Evolutionary conservation across 1,140 invertebrate genomes (phyloP).

Genomic region (Drosophila sp.): DNA sequence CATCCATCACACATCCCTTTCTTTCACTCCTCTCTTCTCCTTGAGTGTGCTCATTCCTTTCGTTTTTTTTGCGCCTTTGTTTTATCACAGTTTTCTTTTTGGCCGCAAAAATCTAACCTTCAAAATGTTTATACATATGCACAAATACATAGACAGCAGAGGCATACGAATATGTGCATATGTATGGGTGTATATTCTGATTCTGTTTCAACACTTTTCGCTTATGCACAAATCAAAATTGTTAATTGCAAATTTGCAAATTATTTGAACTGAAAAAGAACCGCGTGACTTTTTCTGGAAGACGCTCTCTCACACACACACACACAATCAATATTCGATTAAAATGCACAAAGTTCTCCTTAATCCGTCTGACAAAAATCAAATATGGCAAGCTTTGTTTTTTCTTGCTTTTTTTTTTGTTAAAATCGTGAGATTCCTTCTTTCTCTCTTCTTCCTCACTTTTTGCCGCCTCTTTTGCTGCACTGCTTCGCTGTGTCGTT

Average conservation of each 20-base stretch:
- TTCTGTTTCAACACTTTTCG: constrained; percentile 29
- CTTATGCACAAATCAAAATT: constrained; percentile 11
- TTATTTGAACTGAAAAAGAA: constrained; percentile 34
- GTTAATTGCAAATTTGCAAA: constrained; percentile 35
- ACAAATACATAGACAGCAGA: constrained; percentile 3
- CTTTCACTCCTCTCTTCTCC: constrained; percentile 22
- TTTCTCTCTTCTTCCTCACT: constrained; percentile 53
- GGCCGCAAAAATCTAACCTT: constrained; percentile 53
- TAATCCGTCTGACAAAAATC: constrained; percentile 37
- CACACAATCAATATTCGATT: constrained; percentile 60
- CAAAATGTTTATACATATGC: constrained; percentile 44
- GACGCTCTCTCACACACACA: constrained; percentile 16
- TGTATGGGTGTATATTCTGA: constrained; percentile 34
- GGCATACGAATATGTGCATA: background rate
- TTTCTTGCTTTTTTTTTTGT: constrained; percentile 29
- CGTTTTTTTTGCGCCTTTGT: constrained; percentile 45
- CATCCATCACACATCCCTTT: constrained; percentile 4
- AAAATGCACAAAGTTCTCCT: constrained; percentile 31
- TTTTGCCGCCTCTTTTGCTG: constrained; percentile 80
- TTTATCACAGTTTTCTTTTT: constrained; percentile 47
- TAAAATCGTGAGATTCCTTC: constrained; percentile 48
- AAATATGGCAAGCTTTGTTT: constrained; percentile 45
- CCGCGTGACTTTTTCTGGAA: constrained; percentile 42
- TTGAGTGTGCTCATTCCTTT: constrained; percentile 8
- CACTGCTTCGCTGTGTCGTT: constrained; percentile 69